Percentiles rank a stretch among this genome's conserved stretches.
Evolutionary conservation across 2,888 invertebrate genomes (phyloP).

Genomic region (Eupeodes luniger): DNA sequence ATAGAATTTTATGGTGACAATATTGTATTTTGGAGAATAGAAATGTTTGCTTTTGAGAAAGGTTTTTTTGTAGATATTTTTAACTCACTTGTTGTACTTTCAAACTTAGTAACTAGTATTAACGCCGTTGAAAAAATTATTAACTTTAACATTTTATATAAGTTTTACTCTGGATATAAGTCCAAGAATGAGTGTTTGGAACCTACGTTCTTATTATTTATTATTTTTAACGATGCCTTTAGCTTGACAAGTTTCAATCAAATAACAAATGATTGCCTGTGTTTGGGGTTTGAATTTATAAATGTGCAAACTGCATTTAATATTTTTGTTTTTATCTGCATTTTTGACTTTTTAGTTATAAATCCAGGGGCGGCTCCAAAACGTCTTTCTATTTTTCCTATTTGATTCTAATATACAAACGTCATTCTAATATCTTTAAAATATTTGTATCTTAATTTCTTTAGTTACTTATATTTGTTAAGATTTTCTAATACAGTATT

Average conservation of each 20-base stretch:
- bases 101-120: background rate
- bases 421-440: too few relatives aligned
- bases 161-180: background rate
- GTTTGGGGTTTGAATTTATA: background rate
- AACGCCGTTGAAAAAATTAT: background rate
- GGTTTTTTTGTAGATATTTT: background rate
- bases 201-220: background rate
- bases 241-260: background rate
- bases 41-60: too few relatives aligned
- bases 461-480: too few relatives aligned
- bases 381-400: background rate
- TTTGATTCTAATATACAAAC: too few relatives aligned
- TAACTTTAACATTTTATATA: background rate
- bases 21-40: too few relatives aligned
- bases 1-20: too few relatives aligned
- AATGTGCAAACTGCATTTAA: background rate
- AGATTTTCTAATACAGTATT: too few relatives aligned
- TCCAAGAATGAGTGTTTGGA: too few relatives aligned
- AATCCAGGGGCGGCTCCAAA: background rate
- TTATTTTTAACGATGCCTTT: background rate
- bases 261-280: background rate
- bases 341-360: background rate
- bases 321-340: background rate
- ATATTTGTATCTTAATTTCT: too few relatives aligned
- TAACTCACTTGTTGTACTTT: conserved; percentile 5